phyloP scores from a whole-genome alignment of 2,113 vertebrate species.

The Anguilla rostrata region DNA sequence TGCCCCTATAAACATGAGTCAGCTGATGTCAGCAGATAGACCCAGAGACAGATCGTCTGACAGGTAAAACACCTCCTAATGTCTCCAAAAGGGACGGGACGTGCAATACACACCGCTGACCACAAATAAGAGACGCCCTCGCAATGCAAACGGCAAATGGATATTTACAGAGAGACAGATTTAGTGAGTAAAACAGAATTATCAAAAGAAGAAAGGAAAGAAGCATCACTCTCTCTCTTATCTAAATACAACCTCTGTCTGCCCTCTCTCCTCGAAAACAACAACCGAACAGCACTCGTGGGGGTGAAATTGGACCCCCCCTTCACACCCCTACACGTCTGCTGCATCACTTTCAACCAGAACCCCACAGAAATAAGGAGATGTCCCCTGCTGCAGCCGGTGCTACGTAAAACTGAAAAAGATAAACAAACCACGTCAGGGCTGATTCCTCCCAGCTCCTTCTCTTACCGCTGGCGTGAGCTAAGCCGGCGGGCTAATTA shows the following conservation, averaged over 20 bases:
- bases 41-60: not conserved
- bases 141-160: not conserved
- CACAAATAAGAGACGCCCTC: not conserved
- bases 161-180: not conserved
- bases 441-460: not conserved
- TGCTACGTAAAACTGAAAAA: slow-evolving; percentile 1
- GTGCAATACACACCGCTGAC: not conserved
- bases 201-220: not conserved
- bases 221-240: not conserved
- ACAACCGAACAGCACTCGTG: not conserved
- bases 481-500: not conserved
- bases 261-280: not conserved
- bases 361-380: not conserved
- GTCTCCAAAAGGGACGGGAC: not conserved
- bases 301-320: not conserved
- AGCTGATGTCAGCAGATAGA: not conserved
- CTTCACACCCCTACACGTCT: not conserved
- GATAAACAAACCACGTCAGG: not conserved
- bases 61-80: not conserved
- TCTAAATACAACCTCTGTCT: not conserved
- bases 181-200: not conserved
- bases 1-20: not conserved
- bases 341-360: not conserved
- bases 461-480: not conserved
- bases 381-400: not conserved